Evolutionary conservation across 1,140 invertebrate genomes (phyloP), one percentile per base, ranked within the genome.

Genomic region (Rhyzopertha dominica): DNA sequence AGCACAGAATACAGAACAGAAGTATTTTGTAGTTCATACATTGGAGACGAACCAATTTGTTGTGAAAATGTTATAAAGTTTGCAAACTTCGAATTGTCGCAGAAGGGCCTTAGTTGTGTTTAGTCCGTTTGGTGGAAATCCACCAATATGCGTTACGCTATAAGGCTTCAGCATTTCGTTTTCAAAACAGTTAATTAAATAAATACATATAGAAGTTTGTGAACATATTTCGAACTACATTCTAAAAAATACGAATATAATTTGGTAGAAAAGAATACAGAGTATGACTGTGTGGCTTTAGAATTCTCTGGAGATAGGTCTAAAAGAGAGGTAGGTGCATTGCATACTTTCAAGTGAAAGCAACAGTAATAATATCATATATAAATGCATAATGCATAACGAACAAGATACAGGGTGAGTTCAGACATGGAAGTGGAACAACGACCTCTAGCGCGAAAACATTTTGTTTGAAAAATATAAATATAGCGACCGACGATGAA

Each of bases 231-330:
- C 16, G 14, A 23, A 23, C 25, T 23, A 10, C 25, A 37, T 37
- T 37, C 16, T 22, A 37, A 37, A 19, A 19, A 37, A 37, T 37
- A 37, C 10, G 18, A 12, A 17, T 22, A 22, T 37, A 23, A 13
- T n/a, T n/a, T n/a, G n/a, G n/a, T n/a, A n/a, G n/a, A n/a, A n/a
- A n/a, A n/a, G n/a, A n/a, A n/a, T n/a, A n/a, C n/a, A n/a, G n/a
- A n/a, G n/a, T n/a, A n/a, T n/a, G n/a, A n/a, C n/a, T n/a, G n/a
- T n/a, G n/a, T n/a, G n/a, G n/a, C n/a, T n/a, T n/a, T n/a, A n/a
- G n/a, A n/a, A n/a, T n/a, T n/a, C n/a, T n/a, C n/a, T n/a, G n/a
- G n/a, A n/a, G n/a, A n/a, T n/a, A n/a, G n/a, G n/a, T n/a, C n/a
- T n/a, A n/a, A n/a, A n/a, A n/a, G n/a, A n/a, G n/a, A n/a, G n/a